Base-by-base conservation (phyloP, 2,113 vertebrate species). In the Jacana jacana region DNA sequence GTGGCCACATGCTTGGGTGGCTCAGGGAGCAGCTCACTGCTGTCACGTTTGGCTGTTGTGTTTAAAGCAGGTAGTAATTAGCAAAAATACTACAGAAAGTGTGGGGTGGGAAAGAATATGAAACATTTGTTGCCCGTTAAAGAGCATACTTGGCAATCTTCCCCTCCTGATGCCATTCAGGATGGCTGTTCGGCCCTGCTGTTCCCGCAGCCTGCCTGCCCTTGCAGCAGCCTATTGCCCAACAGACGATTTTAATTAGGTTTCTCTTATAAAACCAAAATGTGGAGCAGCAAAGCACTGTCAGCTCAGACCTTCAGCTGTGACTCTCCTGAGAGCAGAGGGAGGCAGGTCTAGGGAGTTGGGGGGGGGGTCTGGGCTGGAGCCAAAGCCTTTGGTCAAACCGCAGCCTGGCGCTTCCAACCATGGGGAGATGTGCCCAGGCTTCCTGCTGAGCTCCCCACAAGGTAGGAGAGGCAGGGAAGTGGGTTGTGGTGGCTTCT, bases 261-360 rank as follows among this genome's bases (percentile, higher is more conserved):
- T 96, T 94, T 91, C 57, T 82, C 64, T 94, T 89, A 55, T 25
- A 86, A 86, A 96, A 93, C 46, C 71, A 1, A 17, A 96, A 95
- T 94, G 87, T 95, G 85, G 93, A 88, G 0, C 94, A 93, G 89
- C 1, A 0, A 44, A 44, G 64, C 1, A 25, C 87, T 73, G 79
- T 61, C 58, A 30, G 89, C 79, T 1, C 63, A 31, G 69, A 33
- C 92, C 88, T 94, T 88, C 68, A 64, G 85, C 85, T 54, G 75
- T 31, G 75, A 1, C 79, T 86, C 88, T 78, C 91, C 33, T 52
- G 82, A 51, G 95, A 97, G 79, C 91, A 37, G 58, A 30, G 58
- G 95, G 91, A 91, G 88, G 96, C 95, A 90, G 95, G 66, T 44
- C 85, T 0, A 0, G 87, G 81, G 81, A 19, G 51, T 6, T 8